phyloP scores from a whole-genome alignment of 2,888 invertebrate species.

The Zygaena filipendulae region DNA sequence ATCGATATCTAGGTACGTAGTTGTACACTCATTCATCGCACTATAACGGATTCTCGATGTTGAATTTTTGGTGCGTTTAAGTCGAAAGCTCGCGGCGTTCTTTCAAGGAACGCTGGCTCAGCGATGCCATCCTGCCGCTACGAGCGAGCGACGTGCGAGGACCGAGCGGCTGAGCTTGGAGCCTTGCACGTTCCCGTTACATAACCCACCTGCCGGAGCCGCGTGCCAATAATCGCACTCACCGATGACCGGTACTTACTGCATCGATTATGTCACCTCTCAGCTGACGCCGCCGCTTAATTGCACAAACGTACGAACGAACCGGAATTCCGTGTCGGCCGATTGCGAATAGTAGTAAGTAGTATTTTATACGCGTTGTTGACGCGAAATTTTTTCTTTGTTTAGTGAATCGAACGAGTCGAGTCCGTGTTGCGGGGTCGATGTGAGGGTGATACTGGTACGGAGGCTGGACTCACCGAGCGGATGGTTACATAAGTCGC shows the following conservation, averaged over 20 bases:
- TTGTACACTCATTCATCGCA: no score
- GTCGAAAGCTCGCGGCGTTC: no score
- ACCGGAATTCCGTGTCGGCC: constrained; percentile 20
- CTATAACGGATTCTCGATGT: no score
- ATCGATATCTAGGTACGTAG: no score
- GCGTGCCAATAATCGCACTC: constrained; percentile 34
- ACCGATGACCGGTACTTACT: constrained; percentile 55
- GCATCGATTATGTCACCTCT: constrained; percentile 62
- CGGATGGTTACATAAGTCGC: constrained; percentile 65
- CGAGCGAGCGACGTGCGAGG: no score
- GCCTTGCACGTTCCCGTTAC: constrained; percentile 36
- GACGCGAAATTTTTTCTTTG: constrained; percentile 7
- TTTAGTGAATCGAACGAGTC: constrained; percentile 21
- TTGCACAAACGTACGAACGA: constrained; percentile 38
- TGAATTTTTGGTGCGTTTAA: no score
- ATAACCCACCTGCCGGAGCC: constrained; percentile 52
- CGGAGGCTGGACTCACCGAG: constrained; percentile 62
- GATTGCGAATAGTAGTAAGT: constrained; percentile 9
- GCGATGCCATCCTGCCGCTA: no score
- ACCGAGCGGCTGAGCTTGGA: no score
- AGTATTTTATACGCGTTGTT: not conserved
- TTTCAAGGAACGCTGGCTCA: no score
- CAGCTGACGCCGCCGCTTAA: constrained; percentile 37
- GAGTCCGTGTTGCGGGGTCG: constrained; percentile 27
- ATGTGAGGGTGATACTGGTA: constrained; percentile 43